phyloP scores from a whole-genome alignment of 2,888 invertebrate species.

The Capitulum mitella region DNA sequence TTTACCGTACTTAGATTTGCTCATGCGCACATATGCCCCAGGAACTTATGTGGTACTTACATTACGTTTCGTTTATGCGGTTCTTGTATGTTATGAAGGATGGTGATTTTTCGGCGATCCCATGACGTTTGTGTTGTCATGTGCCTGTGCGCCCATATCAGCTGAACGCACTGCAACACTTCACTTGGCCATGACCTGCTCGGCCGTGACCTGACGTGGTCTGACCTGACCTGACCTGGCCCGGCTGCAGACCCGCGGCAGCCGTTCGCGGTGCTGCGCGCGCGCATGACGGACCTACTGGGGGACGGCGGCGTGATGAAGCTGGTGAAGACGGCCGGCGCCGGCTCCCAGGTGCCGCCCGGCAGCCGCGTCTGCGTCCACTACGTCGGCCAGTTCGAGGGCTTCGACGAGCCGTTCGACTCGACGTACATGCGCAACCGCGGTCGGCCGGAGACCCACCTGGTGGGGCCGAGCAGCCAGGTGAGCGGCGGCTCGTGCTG shows the following conservation, averaged over 20 bases:
- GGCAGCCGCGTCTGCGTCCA: conserved; percentile 32
- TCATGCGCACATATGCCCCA: too few relatives aligned
- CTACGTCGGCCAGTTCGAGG: conserved; percentile 65
- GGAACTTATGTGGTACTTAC: too few relatives aligned
- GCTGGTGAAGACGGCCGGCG: conserved; percentile 31
- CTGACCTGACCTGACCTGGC: background rate
- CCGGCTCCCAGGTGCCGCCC: conserved; percentile 30
- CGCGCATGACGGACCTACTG: conserved; percentile 32
- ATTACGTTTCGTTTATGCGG: too few relatives aligned
- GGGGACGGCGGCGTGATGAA: conserved; percentile 36
- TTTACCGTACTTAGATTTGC: too few relatives aligned
- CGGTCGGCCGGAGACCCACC: conserved; percentile 8
- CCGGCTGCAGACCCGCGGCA: conserved; percentile 3
- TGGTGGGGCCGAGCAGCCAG: background rate
- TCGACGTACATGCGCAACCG: conserved; percentile 50
- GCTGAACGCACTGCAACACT: too few relatives aligned
- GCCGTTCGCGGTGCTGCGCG: conserved; percentile 33
- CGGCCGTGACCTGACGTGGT: too few relatives aligned
- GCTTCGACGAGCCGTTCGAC: conserved; percentile 63
- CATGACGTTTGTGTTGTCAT: too few relatives aligned
- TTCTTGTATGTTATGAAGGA: too few relatives aligned
- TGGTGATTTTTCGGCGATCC: too few relatives aligned
- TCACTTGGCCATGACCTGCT: too few relatives aligned
- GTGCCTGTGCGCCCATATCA: too few relatives aligned
- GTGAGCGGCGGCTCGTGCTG: too few relatives aligned